Percentiles rank a stretch among this genome's conserved stretches.
These are phyloP conservation scores for Coreius guichenoti DNA, from an alignment of 2,797 vertebrate genomes.

Conservation along the genomic window DNA sequence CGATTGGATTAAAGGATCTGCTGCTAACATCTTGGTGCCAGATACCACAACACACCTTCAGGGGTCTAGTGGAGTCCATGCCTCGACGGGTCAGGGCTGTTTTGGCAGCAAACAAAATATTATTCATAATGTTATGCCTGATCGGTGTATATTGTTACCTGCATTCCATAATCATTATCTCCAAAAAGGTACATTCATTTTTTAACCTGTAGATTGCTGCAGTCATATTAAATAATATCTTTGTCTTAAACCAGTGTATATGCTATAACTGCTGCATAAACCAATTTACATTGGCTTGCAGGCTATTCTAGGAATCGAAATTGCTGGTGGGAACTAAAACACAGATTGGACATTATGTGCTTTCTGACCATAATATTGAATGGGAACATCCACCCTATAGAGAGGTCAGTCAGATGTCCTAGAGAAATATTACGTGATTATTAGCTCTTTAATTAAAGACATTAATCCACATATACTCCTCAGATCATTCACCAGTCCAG, in stretches of 20 bases:
- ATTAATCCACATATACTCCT: conserved; percentile 33
- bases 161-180: neutral
- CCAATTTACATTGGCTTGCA: neutral
- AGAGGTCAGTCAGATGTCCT: conserved; percentile 16
- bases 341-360: neutral
- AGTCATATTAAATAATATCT: neutral
- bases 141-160: neutral
- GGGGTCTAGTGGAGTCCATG: no score
- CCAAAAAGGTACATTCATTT: neutral
- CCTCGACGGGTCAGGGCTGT: no score
- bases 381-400: neutral
- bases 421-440: conserved; percentile 16
- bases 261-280: neutral
- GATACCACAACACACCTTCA: no score
- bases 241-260: neutral
- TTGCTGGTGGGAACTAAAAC: conserved; percentile 6
- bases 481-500: conserved; percentile 1
- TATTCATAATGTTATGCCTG: no score
- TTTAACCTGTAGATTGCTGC: neutral
- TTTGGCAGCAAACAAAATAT: no score
- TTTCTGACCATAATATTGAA: conserved; percentile 6
- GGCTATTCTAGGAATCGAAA: neutral
- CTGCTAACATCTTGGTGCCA: no score
- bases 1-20: no score
- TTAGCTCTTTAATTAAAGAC: conserved; percentile 46